Evolutionary conservation across 2,797 vertebrate genomes (phyloP).

Genomic region (Sciurus carolinensis): DNA sequence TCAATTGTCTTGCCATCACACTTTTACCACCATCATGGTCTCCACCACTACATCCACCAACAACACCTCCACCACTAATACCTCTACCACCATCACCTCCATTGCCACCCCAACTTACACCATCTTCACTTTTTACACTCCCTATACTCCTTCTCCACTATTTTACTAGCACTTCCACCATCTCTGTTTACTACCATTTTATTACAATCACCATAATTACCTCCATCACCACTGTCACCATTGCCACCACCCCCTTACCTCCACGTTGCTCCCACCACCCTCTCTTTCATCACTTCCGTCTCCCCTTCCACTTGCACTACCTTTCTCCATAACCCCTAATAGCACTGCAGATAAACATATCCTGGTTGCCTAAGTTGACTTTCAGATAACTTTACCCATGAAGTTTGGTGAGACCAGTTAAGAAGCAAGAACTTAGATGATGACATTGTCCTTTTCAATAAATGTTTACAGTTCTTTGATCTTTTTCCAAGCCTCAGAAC

Average conservation of each 20-base stretch:
- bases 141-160: background rate
- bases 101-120: no score
- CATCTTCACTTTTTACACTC: background rate
- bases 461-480: background rate
- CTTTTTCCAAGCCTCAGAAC: constrained; percentile 36
- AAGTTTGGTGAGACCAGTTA: background rate
- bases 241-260: no score
- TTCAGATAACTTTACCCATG: background rate
- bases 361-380: background rate
- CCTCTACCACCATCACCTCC: background rate
- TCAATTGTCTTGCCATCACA: background rate
- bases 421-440: background rate
- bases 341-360: background rate
- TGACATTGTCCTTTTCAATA: background rate
- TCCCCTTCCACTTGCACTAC: background rate
- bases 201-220: background rate
- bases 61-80: background rate
- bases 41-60: no score
- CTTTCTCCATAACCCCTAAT: background rate
- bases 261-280: no score
- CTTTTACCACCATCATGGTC: background rate
- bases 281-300: background rate
- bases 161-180: background rate
- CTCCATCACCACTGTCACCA: background rate
- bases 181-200: background rate